phyloP scores from a whole-genome alignment of 2,797 vertebrate species.

The Girardinus metallicus region DNA sequence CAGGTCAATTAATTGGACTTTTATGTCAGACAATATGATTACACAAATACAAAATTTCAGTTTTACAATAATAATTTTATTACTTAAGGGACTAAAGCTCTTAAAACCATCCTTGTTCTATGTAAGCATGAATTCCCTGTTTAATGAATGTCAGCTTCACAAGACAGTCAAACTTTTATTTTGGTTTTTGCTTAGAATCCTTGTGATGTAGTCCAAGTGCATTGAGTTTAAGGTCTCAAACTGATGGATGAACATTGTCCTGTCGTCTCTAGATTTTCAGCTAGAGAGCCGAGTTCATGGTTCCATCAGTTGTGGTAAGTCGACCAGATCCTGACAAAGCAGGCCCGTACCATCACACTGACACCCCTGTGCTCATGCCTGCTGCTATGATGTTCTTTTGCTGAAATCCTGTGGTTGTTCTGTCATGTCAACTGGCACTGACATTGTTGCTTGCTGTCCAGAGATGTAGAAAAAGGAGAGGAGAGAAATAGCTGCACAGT shows the following conservation, averaged over 20 bases:
- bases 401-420: background rate
- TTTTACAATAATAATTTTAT: background rate
- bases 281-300: background rate
- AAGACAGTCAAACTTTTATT: background rate
- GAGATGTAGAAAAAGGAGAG: too few relatives aligned
- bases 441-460: too few relatives aligned
- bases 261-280: background rate
- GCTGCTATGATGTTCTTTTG: background rate
- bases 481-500: too few relatives aligned
- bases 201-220: background rate
- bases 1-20: background rate
- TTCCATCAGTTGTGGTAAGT: background rate
- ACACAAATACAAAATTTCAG: background rate
- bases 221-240: background rate
- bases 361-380: background rate
- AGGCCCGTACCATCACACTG: background rate
- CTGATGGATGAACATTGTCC: background rate
- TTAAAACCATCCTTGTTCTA: background rate
- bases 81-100: background rate
- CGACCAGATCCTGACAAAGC: background rate
- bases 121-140: background rate
- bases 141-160: background rate
- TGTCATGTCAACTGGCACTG: background rate
- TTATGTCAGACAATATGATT: background rate
- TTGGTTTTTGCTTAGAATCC: background rate